phyloP scores from a whole-genome alignment of 2,797 vertebrate genomes.

The Hippoglossus hippoglossus region DNA sequence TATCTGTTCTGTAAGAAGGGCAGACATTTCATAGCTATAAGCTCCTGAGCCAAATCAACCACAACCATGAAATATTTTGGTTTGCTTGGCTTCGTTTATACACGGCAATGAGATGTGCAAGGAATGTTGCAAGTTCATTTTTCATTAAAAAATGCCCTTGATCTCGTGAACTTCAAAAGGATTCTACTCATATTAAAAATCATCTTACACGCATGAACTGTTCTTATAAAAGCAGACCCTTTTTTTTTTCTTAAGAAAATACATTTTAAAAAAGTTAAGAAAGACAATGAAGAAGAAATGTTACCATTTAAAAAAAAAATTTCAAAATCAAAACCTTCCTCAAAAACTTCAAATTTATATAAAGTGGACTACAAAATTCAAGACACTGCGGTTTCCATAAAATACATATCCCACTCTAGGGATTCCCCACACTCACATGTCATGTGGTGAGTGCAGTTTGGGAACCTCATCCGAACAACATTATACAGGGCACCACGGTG shows the following conservation, averaged over 20 bases:
- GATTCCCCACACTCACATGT: slow-evolving; percentile 51
- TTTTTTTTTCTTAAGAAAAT: slow-evolving; percentile 80
- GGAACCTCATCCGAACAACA: slow-evolving; percentile 70
- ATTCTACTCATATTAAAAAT: slow-evolving; percentile 65
- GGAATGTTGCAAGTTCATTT: slow-evolving; percentile 81
- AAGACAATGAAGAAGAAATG: slow-evolving; percentile 78
- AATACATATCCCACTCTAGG: slow-evolving; percentile 69
- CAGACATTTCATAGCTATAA: slow-evolving; percentile 50
- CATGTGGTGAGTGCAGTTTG: slow-evolving; percentile 53
- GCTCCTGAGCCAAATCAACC: slow-evolving; percentile 51
- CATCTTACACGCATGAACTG: slow-evolving; percentile 68
- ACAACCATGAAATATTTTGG: slow-evolving; percentile 60
- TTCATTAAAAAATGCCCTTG: slow-evolving; percentile 71
- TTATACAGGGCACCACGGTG: slow-evolving; percentile 76
- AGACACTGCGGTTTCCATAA: slow-evolving; percentile 85
- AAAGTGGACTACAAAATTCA: slow-evolving; percentile 83
- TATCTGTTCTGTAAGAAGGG: slow-evolving; percentile 60
- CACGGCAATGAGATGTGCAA: slow-evolving; percentile 68
- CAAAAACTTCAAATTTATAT: slow-evolving; percentile 78
- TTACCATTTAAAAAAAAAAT: slow-evolving; percentile 59
- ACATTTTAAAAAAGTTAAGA: slow-evolving; percentile 78
- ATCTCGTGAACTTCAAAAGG: slow-evolving; percentile 72
- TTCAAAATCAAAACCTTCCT: slow-evolving; percentile 69
- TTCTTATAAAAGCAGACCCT: slow-evolving; percentile 78
- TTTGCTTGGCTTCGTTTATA: slow-evolving; percentile 61